Evolutionary conservation across 2,113 vertebrate genomes (phyloP).

Genomic region (Ornithorhynchus anatinus): DNA sequence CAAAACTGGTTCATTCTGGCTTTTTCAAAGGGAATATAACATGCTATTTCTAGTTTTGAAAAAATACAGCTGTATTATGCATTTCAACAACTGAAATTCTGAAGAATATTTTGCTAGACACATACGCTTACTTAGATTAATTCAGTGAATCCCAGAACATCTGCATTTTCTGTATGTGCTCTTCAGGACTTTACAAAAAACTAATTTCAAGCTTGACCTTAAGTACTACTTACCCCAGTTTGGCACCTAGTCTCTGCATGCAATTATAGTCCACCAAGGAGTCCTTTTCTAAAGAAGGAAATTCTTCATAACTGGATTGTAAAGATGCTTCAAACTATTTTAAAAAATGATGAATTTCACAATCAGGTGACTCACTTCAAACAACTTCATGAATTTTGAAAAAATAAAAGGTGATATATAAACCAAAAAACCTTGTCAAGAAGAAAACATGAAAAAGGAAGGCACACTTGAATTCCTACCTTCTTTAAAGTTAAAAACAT

Average conservation of each 20-base stretch:
- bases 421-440: too few relatives aligned
- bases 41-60: too few relatives aligned
- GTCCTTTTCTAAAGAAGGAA: constrained; percentile 87
- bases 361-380: neutral
- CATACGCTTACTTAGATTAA: neutral
- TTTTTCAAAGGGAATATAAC: too few relatives aligned
- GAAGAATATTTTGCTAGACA: neutral
- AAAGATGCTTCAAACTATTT: constrained; percentile 74
- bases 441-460: too few relatives aligned
- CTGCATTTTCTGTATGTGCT: accelerated
- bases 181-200: neutral
- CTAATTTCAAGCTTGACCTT: neutral
- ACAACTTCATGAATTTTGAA: neutral
- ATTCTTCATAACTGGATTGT: constrained; percentile 86
- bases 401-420: too few relatives aligned
- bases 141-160: neutral
- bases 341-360: neutral
- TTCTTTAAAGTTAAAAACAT: too few relatives aligned
- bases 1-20: too few relatives aligned
- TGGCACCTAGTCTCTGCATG: constrained; percentile 93
- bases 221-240: constrained; percentile 82
- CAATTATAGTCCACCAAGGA: constrained; percentile 87
- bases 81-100: neutral
- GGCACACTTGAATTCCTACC: too few relatives aligned
- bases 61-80: neutral